Evolutionary conservation across 2,113 vertebrate species (phyloP).

Genomic region (Stegostoma tigrinum): DNA sequence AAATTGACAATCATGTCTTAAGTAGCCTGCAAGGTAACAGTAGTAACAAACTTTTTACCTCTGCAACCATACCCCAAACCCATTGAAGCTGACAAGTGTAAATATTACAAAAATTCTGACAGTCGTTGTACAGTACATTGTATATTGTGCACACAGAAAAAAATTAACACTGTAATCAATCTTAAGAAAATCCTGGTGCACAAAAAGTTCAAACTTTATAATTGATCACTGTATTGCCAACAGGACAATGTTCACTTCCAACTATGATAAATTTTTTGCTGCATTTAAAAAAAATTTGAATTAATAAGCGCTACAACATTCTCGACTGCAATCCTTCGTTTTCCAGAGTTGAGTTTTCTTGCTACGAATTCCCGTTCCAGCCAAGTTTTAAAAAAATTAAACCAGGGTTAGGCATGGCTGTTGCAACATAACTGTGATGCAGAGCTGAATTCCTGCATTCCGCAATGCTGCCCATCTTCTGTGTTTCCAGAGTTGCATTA

Average conservation of each 20-base stretch:
- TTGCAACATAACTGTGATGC: not conserved
- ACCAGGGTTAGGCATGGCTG: not conserved
- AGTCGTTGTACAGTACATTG: conserved; percentile 22
- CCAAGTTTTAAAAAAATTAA: not conserved
- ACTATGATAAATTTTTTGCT: conserved; percentile 1
- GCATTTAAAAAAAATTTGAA: not conserved
- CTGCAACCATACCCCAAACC: not conserved
- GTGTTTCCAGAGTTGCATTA: not conserved
- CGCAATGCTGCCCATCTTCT: not conserved
- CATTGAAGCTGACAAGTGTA: conserved; percentile 19
- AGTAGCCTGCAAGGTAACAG: conserved; percentile 1
- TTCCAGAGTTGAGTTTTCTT: not conserved
- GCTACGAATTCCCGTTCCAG: not conserved
- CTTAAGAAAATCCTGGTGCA: not conserved
- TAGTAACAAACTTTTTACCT: not conserved
- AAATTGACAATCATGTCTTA: conserved; percentile 20
- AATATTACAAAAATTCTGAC: conserved; percentile 9
- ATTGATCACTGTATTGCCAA: not conserved
- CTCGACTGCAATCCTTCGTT: too few relatives aligned
- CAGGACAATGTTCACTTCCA: not conserved
- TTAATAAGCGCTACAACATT: not conserved
- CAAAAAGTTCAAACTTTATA: conserved; percentile 19
- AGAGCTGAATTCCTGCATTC: not conserved
- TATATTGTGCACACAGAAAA: conserved; percentile 8
- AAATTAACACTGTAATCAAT: conserved; percentile 32